phyloP scores from a whole-genome alignment of 2,113 vertebrate species.

The Dipodomys merriami region DNA sequence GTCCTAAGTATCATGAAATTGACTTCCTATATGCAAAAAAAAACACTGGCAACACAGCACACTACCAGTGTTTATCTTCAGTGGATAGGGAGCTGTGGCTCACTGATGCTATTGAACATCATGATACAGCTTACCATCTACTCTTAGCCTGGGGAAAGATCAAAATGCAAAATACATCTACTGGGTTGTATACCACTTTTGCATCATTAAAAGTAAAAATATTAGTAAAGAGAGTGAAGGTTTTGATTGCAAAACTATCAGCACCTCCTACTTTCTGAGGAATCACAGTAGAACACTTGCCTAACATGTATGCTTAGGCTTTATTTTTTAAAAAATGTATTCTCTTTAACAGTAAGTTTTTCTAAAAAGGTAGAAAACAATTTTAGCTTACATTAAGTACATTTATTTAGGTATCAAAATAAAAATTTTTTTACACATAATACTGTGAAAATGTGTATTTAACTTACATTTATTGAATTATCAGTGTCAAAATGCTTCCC shows the following conservation, averaged over 20 bases:
- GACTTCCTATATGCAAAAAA: not conserved
- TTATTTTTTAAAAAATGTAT: too few relatives aligned
- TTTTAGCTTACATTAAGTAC: not conserved
- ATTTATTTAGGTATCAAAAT: constrained; percentile 53
- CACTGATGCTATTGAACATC: not conserved
- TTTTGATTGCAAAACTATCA: constrained; percentile 24
- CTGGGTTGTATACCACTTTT: not conserved
- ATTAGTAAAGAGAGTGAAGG: not conserved
- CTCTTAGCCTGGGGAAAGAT: not conserved
- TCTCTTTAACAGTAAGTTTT: not conserved
- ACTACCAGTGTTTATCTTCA: not conserved
- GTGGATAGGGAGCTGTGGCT: not conserved
- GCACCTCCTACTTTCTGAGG: constrained; percentile 17
- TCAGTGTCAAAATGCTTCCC: not conserved
- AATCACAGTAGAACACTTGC: not conserved
- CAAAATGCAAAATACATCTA: not conserved
- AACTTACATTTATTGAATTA: not conserved
- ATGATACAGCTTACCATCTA: too few relatives aligned
- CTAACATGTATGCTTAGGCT: too few relatives aligned
- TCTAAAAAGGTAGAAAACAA: not conserved
- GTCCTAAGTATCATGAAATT: not conserved
- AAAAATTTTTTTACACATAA: constrained; percentile 42
- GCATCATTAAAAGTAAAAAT: not conserved
- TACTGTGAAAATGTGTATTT: not conserved
- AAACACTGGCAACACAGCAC: not conserved